These are phyloP conservation scores for Lamprotornis superbus DNA, from an alignment of 2,113 vertebrate species.

Conservation along the genomic window DNA sequence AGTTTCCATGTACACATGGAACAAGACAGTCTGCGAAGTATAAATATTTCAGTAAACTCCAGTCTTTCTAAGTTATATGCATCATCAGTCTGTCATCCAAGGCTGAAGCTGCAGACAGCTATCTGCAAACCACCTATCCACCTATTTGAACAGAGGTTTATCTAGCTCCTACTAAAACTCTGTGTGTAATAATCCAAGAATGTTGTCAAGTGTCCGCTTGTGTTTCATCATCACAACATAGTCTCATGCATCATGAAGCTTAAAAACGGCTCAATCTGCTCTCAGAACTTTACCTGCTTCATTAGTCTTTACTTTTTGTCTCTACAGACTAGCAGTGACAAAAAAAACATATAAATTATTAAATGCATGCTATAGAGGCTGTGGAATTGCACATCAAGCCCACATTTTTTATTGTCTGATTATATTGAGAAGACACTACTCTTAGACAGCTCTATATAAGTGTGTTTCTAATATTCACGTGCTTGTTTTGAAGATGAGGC, in stretches of 20 bases:
- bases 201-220: not conserved
- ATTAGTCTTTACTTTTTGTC: not conserved
- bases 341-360: not conserved
- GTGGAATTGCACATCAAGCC: not conserved
- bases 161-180: not conserved
- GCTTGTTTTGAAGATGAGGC: constrained; percentile 6
- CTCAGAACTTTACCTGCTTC: not conserved
- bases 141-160: not conserved
- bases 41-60: not conserved
- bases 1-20: not conserved
- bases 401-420: not conserved
- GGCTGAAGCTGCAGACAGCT: not conserved
- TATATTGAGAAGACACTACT: not conserved
- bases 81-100: not conserved
- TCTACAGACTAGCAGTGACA: not conserved
- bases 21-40: not conserved
- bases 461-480: not conserved
- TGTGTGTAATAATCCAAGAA: not conserved
- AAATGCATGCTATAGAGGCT: not conserved
- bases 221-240: not conserved
- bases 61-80: not conserved
- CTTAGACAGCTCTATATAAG: not conserved
- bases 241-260: not conserved
- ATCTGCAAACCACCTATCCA: not conserved
- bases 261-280: not conserved